Percentiles rank a stretch among this genome's conserved stretches.
Evolutionary conservation across 2,113 vertebrate species (phyloP).

Genomic region (Mormyrus lacerda): DNA sequence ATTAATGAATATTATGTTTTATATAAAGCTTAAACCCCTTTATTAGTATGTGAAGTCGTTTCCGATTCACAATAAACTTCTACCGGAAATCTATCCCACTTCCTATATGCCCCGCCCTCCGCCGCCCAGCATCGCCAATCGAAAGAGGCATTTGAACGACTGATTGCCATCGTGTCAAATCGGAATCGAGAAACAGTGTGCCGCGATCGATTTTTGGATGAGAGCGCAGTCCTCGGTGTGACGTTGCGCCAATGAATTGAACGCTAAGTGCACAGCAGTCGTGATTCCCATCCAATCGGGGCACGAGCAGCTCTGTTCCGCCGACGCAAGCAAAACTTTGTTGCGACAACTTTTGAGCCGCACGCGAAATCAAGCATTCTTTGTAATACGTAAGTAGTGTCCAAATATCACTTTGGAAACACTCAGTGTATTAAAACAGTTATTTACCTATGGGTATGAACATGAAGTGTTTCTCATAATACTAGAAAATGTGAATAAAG

Average conservation of each 20-base stretch:
- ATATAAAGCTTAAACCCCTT: background rate
- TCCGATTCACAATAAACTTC: constrained; percentile 34
- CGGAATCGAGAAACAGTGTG: background rate
- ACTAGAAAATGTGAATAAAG: background rate
- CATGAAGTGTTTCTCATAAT: background rate
- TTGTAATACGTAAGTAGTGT: background rate
- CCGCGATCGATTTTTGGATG: background rate
- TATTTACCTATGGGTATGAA: background rate
- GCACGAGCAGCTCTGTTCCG: background rate
- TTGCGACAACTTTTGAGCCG: background rate
- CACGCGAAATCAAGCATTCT: background rate
- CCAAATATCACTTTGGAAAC: background rate
- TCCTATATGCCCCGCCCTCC: background rate
- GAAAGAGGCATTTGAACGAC: background rate
- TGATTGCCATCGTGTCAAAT: background rate
- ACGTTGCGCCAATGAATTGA: background rate
- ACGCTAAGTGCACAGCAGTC: background rate
- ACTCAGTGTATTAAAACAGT: background rate
- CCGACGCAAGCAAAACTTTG: background rate
- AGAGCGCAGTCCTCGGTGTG: background rate
- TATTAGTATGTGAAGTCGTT: constrained; percentile 9
- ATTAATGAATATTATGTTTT: background rate
- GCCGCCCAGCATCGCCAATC: constrained; percentile 1
- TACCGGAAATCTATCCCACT: constrained; percentile 27
- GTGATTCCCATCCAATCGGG: background rate